Evolutionary conservation across 1,140 invertebrate species (phyloP), one percentile per base, ranked within the genome.

Genomic region (Tyrophagus putrescentiae): DNA sequence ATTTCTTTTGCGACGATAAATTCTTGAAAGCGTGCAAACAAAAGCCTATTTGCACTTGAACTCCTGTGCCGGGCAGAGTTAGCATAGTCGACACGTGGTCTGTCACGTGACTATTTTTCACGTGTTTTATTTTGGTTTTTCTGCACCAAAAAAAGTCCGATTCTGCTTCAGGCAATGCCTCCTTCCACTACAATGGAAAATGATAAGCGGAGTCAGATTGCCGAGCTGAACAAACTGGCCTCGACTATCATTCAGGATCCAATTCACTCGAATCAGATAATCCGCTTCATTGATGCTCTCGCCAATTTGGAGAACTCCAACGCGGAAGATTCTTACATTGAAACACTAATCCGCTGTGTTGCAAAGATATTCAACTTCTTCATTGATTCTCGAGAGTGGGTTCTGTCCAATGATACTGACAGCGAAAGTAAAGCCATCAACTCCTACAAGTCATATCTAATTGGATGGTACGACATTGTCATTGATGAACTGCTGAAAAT

Each of bases 351-450:
- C n/a, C 52, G 52, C 18, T 54, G 52, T 54, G 3, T 54, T 16
- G 13, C 13, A 31, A 54, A 54, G 52, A 54, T 54, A 54, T 54
- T 13, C 11, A 54, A 13, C 27, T 27, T 27, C 27, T 54, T 34
- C 27, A 54, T 54, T 54, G 52, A 54, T 54, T 54, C 52, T n/a
- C 52, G 52, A 23, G 52, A 54, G 39, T 21, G 32, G 52, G 52
- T 54, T 11, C 25, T 54, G 25, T 32, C 25, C 13, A 29, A 50
- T 50, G 11, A 54, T 3, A 54, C 52, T 18, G 28, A 32, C 52
- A 54, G 25, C 9, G 32, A 7, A 52, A 21, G 25, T 16, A 27
- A 52, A 52, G 27, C 3, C 21, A 54, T 54, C n/a, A 54, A 54
- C 39, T 31, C 3, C 21, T 27, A 54, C 27, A 16, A 18, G 7